Conservation (phyloP, 2,113 vertebrate genomes). For the Condylura cristata region DNA sequence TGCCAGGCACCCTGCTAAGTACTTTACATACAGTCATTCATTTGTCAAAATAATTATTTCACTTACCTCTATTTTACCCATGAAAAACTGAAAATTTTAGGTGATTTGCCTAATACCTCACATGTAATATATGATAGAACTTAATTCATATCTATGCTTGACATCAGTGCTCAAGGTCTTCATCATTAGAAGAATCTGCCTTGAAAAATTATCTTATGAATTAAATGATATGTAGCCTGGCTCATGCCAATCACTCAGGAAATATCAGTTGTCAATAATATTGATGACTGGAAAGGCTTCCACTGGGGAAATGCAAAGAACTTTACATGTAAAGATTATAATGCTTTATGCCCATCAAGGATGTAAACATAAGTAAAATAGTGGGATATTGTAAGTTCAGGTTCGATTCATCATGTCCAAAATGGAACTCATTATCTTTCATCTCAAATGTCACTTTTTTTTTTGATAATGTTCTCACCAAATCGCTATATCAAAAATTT, state of each 20-base stretch:
- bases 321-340: background rate
- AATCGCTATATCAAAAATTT: background rate
- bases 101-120: background rate
- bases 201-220: conserved; percentile 2
- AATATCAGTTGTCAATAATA: background rate
- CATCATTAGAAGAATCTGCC: background rate
- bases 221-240: background rate
- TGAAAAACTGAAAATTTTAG: background rate
- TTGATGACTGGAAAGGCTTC: background rate
- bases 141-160: background rate
- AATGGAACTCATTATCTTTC: background rate
- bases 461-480: background rate
- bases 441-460: background rate
- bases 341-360: background rate
- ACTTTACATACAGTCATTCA: background rate
- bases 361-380: background rate
- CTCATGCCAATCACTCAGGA: background rate
- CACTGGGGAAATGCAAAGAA: background rate
- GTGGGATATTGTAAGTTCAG: background rate
- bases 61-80: background rate
- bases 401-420: background rate
- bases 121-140: background rate
- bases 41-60: background rate
- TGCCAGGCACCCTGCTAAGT: background rate
- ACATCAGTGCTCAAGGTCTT: background rate